Base-by-base conservation (phyloP, 1,140 invertebrate genomes). In the Medauroidea extradentata region DNA sequence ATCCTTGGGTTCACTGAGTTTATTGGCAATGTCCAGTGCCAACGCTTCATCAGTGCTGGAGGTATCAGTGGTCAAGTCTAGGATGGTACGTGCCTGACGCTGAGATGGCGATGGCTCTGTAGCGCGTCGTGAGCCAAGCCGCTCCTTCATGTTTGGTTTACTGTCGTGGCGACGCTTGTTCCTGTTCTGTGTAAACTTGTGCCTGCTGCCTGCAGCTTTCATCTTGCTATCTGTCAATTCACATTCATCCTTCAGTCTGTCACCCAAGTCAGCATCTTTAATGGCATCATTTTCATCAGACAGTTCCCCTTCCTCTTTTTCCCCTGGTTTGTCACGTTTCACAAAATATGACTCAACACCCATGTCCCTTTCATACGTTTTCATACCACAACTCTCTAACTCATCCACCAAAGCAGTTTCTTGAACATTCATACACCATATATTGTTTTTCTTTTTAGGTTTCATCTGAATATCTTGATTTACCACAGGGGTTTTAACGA, bases 1-100 rank as follows among this genome's bases (percentile, higher is more conserved):
- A 69, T 84, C 83, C 62, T 89, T 88, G 58, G 84, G 81, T 71
- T 90, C 88, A 52, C 70, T 75, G 18, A 90, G 77, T 70, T 89
- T 88, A 38, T 79, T 77, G 13, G 85, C 79, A 65, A 90, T 87
- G 68, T 90, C 86, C 46, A 72, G 75, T 29, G 84, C 85, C 54
- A 90, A 78, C 59, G 81, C 82, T 7, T 79, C 79, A 46, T 80
- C 70, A 42, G 77, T 71, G 61, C 79, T 81, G 25, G 80, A 78
- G 2, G 63, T 21, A 29, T 72, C 82, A 2, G 75, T 74, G 24
- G 53, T 60, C 21, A 87, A 72, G 68, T 85, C 80, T 16, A 72
- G 65, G 57, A 87, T 76, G 56, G 72, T 73, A 64, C 78, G 77
- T 13, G 78, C 69, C 29, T 74, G 66, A 19, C 79, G 78, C 68